Percentiles rank a stretch among this genome's conserved stretches.
Conservation (phyloP, 1,140 invertebrate genomes). For the Myzus persicae region DNA sequence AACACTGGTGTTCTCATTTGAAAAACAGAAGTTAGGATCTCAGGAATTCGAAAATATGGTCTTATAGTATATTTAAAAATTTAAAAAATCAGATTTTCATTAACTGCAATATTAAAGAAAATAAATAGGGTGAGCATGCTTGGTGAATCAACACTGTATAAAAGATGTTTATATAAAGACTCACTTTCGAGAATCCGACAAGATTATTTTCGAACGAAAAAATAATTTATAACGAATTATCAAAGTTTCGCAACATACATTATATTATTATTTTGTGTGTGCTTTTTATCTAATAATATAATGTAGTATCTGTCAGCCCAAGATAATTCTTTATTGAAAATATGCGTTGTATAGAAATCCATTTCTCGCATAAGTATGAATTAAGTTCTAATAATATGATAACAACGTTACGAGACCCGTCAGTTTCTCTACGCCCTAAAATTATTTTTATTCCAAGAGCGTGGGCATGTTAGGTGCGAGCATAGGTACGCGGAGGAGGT, state of each 20-base stretch:
- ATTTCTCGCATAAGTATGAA: background rate
- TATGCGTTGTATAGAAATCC: background rate
- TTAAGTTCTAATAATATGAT: slow-evolving; percentile 14
- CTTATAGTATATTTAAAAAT: too few relatives aligned
- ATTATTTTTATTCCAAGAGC: background rate
- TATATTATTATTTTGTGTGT: background rate
- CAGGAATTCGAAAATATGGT: too few relatives aligned
- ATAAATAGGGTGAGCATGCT: too few relatives aligned
- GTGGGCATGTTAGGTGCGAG: background rate
- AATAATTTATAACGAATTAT: background rate
- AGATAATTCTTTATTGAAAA: background rate
- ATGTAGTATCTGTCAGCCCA: background rate
- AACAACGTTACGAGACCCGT: background rate
- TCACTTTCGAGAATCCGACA: background rate
- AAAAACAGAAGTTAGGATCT: too few relatives aligned
- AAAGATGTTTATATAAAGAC: background rate
- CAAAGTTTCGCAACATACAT: background rate
- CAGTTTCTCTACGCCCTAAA: background rate
- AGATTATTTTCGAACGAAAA: background rate
- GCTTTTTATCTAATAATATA: background rate
- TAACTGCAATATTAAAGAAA: too few relatives aligned
- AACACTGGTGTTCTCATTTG: too few relatives aligned
- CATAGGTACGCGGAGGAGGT: background rate
- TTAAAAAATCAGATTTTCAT: too few relatives aligned
- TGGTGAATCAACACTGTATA: too few relatives aligned